A percentile compares a stretch with the other conserved stretches of the same genome.
Evolutionary conservation across 2,113 vertebrate species (phyloP).

Genomic region (Rallus limicola): DNA sequence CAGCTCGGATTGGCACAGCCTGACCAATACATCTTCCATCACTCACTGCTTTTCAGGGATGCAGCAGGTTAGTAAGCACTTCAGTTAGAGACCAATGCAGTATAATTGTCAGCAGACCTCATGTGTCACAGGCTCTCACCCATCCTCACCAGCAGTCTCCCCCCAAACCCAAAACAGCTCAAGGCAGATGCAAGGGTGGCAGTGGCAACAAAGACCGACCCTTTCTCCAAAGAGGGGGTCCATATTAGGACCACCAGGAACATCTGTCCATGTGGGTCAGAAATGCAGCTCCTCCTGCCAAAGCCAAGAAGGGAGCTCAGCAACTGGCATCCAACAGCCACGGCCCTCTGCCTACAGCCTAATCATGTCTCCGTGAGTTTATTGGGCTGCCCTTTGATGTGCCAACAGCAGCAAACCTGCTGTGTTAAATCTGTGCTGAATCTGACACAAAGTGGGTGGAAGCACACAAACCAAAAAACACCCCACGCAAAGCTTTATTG

Average conservation of each 20-base stretch:
- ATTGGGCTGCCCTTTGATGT: neutral
- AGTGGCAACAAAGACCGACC: neutral
- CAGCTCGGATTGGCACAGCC: neutral
- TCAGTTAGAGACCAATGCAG: neutral
- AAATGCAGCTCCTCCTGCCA: neutral
- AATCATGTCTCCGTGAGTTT: neutral
- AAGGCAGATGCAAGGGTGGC: neutral
- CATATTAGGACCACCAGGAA: neutral
- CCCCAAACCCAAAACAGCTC: neutral
- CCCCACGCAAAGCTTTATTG: fast-evolving
- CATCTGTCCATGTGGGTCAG: fast-evolving
- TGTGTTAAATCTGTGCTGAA: neutral
- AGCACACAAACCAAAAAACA: neutral
- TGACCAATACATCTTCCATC: neutral
- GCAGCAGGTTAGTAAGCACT: neutral
- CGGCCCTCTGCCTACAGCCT: neutral
- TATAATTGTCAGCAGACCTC: neutral
- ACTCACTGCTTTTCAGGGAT: neutral
- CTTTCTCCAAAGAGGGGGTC: neutral
- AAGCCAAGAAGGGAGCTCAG: neutral
- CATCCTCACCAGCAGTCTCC: neutral
- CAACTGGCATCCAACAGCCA: neutral
- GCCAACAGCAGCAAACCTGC: neutral
- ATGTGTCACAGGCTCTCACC: neutral
- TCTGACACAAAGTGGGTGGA: fast-evolving